Conservation (phyloP, 2,113 vertebrate species). For the Limnothrissa miodon region DNA sequence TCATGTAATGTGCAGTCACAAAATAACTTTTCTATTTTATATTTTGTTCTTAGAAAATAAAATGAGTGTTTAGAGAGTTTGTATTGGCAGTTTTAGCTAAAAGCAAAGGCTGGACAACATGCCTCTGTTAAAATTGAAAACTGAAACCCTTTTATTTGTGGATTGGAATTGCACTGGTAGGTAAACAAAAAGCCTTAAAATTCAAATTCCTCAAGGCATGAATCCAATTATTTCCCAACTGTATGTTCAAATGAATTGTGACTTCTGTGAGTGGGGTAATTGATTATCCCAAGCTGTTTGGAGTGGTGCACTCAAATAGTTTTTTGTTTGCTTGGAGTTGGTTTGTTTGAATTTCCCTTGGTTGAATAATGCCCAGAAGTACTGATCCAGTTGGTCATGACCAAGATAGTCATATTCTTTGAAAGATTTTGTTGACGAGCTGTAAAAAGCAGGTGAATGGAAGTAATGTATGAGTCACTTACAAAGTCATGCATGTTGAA, state of each 20-base stretch:
- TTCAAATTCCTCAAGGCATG: slow-evolving; percentile 14
- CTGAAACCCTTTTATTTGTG: neutral
- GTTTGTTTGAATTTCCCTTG: slow-evolving; percentile 18
- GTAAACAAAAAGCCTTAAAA: neutral
- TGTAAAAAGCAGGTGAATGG: neutral
- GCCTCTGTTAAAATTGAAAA: neutral
- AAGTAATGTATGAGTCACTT: neutral
- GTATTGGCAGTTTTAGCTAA: neutral
- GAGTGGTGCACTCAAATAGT: neutral
- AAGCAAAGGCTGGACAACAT: neutral
- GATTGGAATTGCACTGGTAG: neutral
- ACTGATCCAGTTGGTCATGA: neutral
- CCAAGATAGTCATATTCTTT: neutral
- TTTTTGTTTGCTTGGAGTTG: slow-evolving; percentile 15
- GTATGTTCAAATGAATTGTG: slow-evolving; percentile 26
- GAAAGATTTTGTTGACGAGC: neutral
- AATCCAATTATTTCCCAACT: slow-evolving; percentile 28
- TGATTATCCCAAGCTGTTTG: slow-evolving; percentile 28
- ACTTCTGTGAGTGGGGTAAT: slow-evolving; percentile 27
- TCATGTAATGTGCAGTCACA: neutral
- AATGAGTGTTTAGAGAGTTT: neutral
- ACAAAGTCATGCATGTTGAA: neutral
- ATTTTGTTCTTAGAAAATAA: neutral
- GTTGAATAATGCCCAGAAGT: neutral
- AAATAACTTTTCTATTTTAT: neutral